phyloP scores from a whole-genome alignment of 2,113 vertebrate species.

The Mastomys natalensis region DNA sequence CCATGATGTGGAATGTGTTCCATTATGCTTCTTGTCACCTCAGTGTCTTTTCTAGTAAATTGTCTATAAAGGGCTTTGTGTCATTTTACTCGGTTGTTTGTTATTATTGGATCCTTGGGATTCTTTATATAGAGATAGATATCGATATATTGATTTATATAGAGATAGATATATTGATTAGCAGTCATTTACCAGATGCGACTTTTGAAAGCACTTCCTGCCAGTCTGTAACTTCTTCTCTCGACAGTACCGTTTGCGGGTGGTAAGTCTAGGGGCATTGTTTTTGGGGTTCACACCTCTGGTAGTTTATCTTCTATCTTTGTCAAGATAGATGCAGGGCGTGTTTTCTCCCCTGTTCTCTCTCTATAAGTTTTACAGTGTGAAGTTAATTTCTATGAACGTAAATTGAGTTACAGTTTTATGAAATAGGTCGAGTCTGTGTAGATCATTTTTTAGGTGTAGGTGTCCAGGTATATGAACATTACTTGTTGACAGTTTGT shows the following conservation, averaged over 20 bases:
- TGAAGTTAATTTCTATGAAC: constrained; percentile 20
- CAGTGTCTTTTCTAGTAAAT: not conserved
- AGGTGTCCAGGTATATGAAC: not conserved
- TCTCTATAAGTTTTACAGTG: not conserved
- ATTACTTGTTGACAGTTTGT: not conserved
- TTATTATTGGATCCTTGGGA: not conserved
- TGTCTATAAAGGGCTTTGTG: not conserved
- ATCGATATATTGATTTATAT: not conserved
- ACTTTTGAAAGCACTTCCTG: not conserved
- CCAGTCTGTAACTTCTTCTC: not conserved
- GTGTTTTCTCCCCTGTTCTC: not conserved
- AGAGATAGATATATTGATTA: not conserved
- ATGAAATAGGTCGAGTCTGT: not conserved
- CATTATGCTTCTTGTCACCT: not conserved
- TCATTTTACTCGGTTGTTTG: not conserved
- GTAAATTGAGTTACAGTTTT: not conserved
- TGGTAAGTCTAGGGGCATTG: not conserved
- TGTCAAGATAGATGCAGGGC: not conserved
- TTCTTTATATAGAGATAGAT: not conserved
- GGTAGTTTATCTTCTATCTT: not conserved
- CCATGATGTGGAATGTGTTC: not conserved
- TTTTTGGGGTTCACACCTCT: not conserved
- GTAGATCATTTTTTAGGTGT: not conserved
- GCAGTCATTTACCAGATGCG: not conserved
- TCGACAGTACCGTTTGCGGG: not conserved